phyloP scores from a whole-genome alignment of 2,888 invertebrate species.

The Ophioninae sp. region DNA sequence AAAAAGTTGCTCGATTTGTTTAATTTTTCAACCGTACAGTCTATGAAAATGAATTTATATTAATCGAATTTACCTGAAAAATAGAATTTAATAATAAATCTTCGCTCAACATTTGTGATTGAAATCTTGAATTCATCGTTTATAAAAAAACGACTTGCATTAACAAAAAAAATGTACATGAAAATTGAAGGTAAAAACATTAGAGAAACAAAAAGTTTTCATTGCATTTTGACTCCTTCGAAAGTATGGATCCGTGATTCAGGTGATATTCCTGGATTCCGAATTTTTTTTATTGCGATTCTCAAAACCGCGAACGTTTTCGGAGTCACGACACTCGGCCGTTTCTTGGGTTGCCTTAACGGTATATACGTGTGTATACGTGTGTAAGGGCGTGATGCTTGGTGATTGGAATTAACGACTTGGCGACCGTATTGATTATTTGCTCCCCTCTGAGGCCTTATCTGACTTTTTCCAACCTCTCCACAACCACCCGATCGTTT shows the following conservation, averaged over 20 bases:
- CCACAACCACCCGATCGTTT: conserved; percentile 58
- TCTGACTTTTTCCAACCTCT: conserved; percentile 65
- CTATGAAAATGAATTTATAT: too few relatives aligned
- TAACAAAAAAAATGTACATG: too few relatives aligned
- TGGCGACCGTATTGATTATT: conserved; percentile 78
- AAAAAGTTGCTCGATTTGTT: neutral
- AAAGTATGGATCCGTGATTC: neutral
- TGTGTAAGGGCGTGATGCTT: conserved; percentile 72
- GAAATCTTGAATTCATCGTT: too few relatives aligned
- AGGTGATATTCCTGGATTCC: neutral
- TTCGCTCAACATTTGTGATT: too few relatives aligned
- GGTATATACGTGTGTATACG: conserved; percentile 21
- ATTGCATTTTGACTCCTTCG: neutral
- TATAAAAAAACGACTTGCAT: too few relatives aligned
- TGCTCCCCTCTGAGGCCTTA: conserved; percentile 65
- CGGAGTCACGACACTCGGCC: conserved; percentile 37
- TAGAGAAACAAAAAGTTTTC: neutral
- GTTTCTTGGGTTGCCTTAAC: conserved; percentile 50
- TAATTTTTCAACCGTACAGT: too few relatives aligned
- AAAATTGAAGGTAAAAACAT: too few relatives aligned
- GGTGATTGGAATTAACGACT: conserved; percentile 78
- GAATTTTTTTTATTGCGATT: conserved; percentile 6
- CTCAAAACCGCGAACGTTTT: conserved; percentile 20
- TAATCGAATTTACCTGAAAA: too few relatives aligned
- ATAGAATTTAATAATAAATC: too few relatives aligned